phyloP scores from a whole-genome alignment of 2,113 vertebrate species.

The Syngnathoides biaculeatus region DNA sequence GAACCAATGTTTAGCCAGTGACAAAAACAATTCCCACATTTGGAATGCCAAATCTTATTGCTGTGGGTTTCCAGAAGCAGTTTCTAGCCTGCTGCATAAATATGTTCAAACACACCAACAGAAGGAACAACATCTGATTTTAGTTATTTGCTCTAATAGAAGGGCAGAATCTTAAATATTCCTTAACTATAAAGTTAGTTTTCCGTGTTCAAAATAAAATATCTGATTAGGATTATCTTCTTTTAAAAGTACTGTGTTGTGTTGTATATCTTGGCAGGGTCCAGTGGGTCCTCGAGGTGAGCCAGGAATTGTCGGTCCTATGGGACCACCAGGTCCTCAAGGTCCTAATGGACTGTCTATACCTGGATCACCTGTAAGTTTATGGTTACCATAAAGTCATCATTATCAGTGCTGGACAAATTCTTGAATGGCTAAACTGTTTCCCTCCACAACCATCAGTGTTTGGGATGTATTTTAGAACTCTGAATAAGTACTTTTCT shows the following conservation, averaged over 20 bases:
- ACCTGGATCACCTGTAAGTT: slow-evolving; percentile 87
- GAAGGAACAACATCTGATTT: slow-evolving; percentile 43
- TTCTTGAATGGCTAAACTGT: not conserved
- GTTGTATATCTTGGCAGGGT: slow-evolving; percentile 72
- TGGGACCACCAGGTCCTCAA: slow-evolving; percentile 94
- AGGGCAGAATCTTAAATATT: slow-evolving; percentile 11
- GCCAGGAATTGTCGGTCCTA: slow-evolving; percentile 79
- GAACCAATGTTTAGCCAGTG: not conserved
- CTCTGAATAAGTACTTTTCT: slow-evolving; percentile 20
- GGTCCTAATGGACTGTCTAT: slow-evolving; percentile 92
- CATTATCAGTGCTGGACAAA: slow-evolving; percentile 13
- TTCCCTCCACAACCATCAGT: slow-evolving; percentile 15
- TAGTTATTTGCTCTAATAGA: slow-evolving; percentile 38
- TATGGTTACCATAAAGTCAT: not conserved
- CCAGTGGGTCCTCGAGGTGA: slow-evolving; percentile 87
- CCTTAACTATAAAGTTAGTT: slow-evolving; percentile 11
- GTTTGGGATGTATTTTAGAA: slow-evolving; percentile 29
- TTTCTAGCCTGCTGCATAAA: slow-evolving; percentile 1
- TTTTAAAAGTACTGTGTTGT: slow-evolving; percentile 1
- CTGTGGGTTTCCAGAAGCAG: slow-evolving; percentile 1
- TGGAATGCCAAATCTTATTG: not conserved
- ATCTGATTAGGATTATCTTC: slow-evolving; percentile 7
- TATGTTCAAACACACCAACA: not conserved
- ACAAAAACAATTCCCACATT: slow-evolving; percentile 6
- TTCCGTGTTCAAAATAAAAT: slow-evolving; percentile 12